Evolutionary conservation across 2,797 vertebrate genomes (phyloP).

Genomic region (Melanotaenia nigrans): DNA sequence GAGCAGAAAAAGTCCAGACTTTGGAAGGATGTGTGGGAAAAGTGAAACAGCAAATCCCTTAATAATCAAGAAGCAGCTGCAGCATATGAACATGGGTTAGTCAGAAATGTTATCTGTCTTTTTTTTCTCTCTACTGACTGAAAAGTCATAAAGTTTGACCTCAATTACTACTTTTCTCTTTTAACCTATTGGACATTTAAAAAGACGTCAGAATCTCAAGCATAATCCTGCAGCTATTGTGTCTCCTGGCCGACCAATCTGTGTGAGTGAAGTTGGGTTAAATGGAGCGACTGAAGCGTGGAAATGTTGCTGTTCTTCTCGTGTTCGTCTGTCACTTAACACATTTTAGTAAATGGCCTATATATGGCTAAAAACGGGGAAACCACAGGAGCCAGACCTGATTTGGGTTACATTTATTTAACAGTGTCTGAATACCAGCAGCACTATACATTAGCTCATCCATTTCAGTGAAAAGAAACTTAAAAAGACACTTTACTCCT

Average conservation of each 20-base stretch:
- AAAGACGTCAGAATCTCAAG: constrained; percentile 27
- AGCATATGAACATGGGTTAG: constrained; percentile 23
- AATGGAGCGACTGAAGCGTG: constrained; percentile 50
- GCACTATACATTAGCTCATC: neutral
- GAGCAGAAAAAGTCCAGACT: constrained; percentile 3
- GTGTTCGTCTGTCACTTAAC: constrained; percentile 37
- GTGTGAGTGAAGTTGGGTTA: constrained; percentile 55
- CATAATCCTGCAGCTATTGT: constrained; percentile 67
- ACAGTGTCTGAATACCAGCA: neutral
- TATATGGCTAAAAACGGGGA: constrained; percentile 5
- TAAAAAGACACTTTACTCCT: neutral
- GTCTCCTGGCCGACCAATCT: constrained; percentile 58
- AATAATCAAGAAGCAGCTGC: constrained; percentile 42
- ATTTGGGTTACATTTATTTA: constrained; percentile 10
- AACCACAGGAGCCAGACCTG: constrained; percentile 3
- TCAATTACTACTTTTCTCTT: constrained; percentile 43
- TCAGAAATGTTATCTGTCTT: constrained; percentile 41
- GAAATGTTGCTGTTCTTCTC: constrained; percentile 54
- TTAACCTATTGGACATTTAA: constrained; percentile 26
- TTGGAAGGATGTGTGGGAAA: constrained; percentile 61
- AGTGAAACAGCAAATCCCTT: constrained; percentile 42
- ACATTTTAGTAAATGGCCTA: constrained; percentile 21
- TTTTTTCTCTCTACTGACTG: constrained; percentile 8
- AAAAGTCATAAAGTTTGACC: constrained; percentile 28
- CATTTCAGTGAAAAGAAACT: neutral